These are phyloP conservation scores for Malurus cyaneus DNA, from an alignment of 2,113 vertebrate species.

Conservation along the genomic window DNA sequence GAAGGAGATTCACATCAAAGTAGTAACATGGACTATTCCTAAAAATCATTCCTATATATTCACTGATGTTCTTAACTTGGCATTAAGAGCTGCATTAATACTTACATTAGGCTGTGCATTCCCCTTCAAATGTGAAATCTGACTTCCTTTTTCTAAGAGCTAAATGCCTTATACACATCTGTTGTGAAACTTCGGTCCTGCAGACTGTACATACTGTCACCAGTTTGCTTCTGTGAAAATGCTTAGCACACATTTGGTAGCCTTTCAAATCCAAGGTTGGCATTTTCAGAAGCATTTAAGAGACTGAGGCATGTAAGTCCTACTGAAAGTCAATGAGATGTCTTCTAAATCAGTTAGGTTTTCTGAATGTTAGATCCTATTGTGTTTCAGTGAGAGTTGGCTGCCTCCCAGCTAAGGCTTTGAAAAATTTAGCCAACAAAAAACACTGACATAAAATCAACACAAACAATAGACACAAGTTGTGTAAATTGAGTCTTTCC, in stretches of 20 bases:
- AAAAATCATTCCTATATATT: conserved; percentile 1
- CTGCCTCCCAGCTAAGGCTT: neutral
- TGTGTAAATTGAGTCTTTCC: neutral
- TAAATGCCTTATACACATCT: neutral
- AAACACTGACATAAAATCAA: neutral
- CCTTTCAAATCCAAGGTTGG: neutral
- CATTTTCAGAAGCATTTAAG: conserved; percentile 26
- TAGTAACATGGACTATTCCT: neutral
- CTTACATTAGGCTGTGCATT: neutral
- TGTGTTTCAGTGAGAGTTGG: neutral
- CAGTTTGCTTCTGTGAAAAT: neutral
- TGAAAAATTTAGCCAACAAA: neutral
- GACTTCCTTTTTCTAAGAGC: neutral
- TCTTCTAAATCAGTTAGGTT: neutral
- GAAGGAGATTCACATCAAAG: conserved; percentile 53
- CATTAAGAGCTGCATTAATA: conserved; percentile 22
- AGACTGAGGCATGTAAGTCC: neutral
- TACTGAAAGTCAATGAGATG: neutral
- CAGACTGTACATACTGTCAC: neutral
- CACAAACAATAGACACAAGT: neutral
- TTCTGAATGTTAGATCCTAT: neutral
- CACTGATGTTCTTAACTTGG: neutral
- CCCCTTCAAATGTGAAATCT: neutral
- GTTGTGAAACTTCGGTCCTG: neutral
- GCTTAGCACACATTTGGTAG: neutral